Evolutionary conservation across 1,140 invertebrate genomes (phyloP).

Genomic region (Leptopilina boulardi): DNA sequence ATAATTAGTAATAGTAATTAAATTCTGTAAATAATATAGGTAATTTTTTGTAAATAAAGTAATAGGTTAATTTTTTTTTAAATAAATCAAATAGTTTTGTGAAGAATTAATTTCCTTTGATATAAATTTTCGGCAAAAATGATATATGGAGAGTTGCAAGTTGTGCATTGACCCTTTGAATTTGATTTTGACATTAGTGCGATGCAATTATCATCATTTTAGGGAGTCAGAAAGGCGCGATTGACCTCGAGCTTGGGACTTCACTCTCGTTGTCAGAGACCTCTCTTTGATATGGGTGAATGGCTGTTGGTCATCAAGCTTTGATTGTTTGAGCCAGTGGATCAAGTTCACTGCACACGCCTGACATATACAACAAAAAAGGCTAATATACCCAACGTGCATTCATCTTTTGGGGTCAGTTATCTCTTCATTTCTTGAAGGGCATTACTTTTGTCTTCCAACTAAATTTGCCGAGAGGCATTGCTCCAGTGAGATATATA

Average conservation of each 20-base stretch:
- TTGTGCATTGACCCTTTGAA: not conserved
- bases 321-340: slow-evolving; percentile 55
- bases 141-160: not conserved
- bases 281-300: slow-evolving; percentile 57
- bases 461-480: slow-evolving; percentile 1
- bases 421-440: slow-evolving; percentile 29
- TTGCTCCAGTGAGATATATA: not conserved
- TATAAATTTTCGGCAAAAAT: not conserved
- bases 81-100: no score
- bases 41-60: no score
- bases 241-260: slow-evolving; percentile 57
- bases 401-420: slow-evolving; percentile 27
- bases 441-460: slow-evolving; percentile 1
- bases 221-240: slow-evolving; percentile 55
- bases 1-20: no score
- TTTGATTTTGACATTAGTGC: slow-evolving; percentile 40
- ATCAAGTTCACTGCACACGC: slow-evolving; percentile 46
- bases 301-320: slow-evolving; percentile 55
- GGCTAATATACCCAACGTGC: slow-evolving; percentile 31
- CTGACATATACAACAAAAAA: slow-evolving; percentile 36
- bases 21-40: no score
- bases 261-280: slow-evolving; percentile 54
- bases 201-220: slow-evolving; percentile 56
- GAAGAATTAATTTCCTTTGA: no score
- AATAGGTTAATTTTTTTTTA: no score